Percentiles rank a stretch among this genome's conserved stretches.
These are phyloP conservation scores for Nipponia nippon DNA, from an alignment of 2,113 vertebrate species.

Conservation along the genomic window DNA sequence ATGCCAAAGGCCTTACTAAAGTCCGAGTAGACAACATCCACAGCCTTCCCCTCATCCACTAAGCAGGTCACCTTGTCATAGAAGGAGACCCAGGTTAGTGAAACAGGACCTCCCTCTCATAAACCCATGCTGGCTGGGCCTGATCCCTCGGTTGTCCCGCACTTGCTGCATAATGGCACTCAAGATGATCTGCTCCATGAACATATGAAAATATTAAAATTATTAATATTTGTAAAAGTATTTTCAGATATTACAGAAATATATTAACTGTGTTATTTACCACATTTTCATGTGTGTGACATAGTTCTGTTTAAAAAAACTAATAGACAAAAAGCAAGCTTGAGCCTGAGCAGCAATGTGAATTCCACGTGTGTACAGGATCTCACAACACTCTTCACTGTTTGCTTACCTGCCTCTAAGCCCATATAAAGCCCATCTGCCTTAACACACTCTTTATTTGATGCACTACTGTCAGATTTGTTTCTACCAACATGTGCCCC, in stretches of 20 bases:
- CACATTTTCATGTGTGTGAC: background rate
- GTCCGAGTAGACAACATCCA: too few relatives aligned
- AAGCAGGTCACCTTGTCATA: too few relatives aligned
- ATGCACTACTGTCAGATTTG: background rate
- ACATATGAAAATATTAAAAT: background rate
- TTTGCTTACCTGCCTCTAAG: background rate
- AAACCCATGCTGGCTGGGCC: too few relatives aligned
- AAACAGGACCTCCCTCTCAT: too few relatives aligned
- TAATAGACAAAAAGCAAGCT: background rate
- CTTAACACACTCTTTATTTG: background rate
- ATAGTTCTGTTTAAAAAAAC: background rate
- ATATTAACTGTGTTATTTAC: background rate
- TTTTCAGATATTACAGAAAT: background rate
- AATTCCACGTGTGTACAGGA: background rate
- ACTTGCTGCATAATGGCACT: too few relatives aligned
- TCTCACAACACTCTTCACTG: background rate
- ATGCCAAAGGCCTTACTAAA: too few relatives aligned
- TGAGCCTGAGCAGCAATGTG: background rate
- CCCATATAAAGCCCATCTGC: background rate
- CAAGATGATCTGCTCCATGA: too few relatives aligned
- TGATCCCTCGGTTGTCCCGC: too few relatives aligned
- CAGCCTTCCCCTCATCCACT: too few relatives aligned
- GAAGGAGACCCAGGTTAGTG: too few relatives aligned
- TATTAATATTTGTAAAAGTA: background rate
- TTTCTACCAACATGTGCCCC: background rate